Conservation (phyloP, 2,888 invertebrate species). For the Drosophila melanosoma region DNA sequence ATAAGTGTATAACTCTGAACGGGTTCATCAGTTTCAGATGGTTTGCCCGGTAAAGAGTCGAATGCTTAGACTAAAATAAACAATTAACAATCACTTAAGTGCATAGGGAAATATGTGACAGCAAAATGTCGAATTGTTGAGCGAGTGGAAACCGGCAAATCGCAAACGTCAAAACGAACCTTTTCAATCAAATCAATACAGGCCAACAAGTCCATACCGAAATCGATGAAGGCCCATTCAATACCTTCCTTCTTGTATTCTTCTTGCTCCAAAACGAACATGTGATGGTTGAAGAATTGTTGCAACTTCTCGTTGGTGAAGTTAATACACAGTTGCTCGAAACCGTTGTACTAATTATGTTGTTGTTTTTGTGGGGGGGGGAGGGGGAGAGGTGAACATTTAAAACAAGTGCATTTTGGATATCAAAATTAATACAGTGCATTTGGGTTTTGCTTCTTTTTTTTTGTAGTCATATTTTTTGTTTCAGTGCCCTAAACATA, state of each 20-base stretch:
- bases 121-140: slow-evolving; percentile 23
- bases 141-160: slow-evolving; percentile 4
- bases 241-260: slow-evolving; percentile 99
- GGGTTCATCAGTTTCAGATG: slow-evolving; percentile 75
- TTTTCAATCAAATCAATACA: slow-evolving; percentile 99
- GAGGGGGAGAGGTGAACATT: slow-evolving; percentile 50
- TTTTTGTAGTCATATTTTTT: neutral
- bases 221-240: slow-evolving; percentile 99
- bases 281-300: slow-evolving; percentile 99
- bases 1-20: neutral
- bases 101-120: slow-evolving; percentile 36
- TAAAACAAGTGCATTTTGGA: slow-evolving; percentile 47
- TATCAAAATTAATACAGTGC: slow-evolving; percentile 26
- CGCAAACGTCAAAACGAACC: slow-evolving; percentile 86
- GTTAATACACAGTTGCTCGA: slow-evolving; percentile 99
- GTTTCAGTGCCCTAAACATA: slow-evolving; percentile 22
- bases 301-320: slow-evolving; percentile 99
- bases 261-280: slow-evolving; percentile 99
- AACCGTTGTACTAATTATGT: slow-evolving; percentile 94
- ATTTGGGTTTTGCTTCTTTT: slow-evolving; percentile 12
- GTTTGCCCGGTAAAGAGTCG: slow-evolving; percentile 42
- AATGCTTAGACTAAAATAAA: slow-evolving; percentile 1
- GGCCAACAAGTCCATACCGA: slow-evolving; percentile 99
- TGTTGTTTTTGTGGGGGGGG: neutral
- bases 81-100: slow-evolving; percentile 47